Base-by-base conservation (phyloP, 1,140 invertebrate species). In the Anthonomus grandis region DNA sequence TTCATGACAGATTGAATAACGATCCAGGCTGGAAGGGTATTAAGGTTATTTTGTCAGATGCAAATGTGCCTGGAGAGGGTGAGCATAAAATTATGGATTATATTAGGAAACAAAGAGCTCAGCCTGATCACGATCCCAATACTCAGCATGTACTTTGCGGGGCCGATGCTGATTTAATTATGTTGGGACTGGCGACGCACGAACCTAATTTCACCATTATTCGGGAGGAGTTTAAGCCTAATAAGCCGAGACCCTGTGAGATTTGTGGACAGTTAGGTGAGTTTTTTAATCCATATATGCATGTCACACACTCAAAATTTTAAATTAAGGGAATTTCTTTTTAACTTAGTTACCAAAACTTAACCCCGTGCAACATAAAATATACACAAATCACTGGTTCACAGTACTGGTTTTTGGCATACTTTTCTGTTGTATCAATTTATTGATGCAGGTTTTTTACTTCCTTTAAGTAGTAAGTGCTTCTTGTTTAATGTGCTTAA, bases 1-100 rank as follows among this genome's bases (percentile, higher is more conserved):
- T 99, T 66, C 94, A 98, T 76, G 89, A 97, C 57, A 79, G 90
- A 67, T 78, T 98, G 55, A 98, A 97, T 70, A 96, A 82, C 75
- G 91, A 98, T 76, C 91, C 95, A 21, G 95, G 93, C 1, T 99
- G 97, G 97, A 86, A 85, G 68, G 85, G 87, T 31, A 87, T 99
- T 49, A 95, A 96, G 76, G 90, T 98, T 0, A 95, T 99, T 64
- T 79, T 99, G 12, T 98, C 95, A 9, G 97, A 99, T 80, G 96
- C 97, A 1, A 99, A 97, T 82, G 94, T 95, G 6, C 96, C 96
- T 10, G 96, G 96, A 15, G 96, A 99, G 79, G 96, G 96, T 17
- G 96, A 99, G 76, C 96, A 99, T 70, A 99, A 98, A 78, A 98
- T 99, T 64, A 98, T 98, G 96, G 95, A 99, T 76, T 99, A 86